phyloP scores from a whole-genome alignment of 2,888 invertebrate genomes.

The Polyploca ridens region DNA sequence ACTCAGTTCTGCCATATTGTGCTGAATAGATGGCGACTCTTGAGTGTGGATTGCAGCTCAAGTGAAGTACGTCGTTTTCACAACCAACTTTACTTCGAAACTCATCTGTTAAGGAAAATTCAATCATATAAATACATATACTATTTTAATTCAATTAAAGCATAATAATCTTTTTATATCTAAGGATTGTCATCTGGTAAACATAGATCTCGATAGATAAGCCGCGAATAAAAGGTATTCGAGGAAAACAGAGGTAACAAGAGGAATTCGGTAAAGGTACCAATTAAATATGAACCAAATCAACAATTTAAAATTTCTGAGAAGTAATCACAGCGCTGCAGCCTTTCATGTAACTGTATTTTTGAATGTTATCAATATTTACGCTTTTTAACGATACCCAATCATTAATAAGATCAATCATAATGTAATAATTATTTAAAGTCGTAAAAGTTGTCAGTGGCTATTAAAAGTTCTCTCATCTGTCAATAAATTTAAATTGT shows the following conservation, averaged over 20 bases:
- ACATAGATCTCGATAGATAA: too few relatives aligned
- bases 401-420: slow-evolving; percentile 10
- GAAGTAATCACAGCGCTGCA: not conserved
- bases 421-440: slow-evolving; percentile 4
- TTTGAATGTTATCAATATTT: not conserved
- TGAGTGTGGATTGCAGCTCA: slow-evolving; percentile 94
- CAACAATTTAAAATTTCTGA: not conserved
- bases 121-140: not conserved
- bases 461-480: slow-evolving; percentile 4
- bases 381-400: not conserved
- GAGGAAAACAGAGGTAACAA: too few relatives aligned
- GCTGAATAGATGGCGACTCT: slow-evolving; percentile 97
- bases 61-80: slow-evolving; percentile 94
- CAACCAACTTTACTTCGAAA: slow-evolving; percentile 97
- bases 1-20: slow-evolving; percentile 94
- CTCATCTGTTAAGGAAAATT: slow-evolving; percentile 87
- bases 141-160: not conserved
- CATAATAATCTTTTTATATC: too few relatives aligned
- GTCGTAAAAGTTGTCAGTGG: slow-evolving; percentile 7
- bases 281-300: too few relatives aligned
- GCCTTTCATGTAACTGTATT: not conserved
- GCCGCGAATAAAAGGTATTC: too few relatives aligned
- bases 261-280: too few relatives aligned
- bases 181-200: too few relatives aligned
- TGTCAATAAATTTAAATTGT: slow-evolving; percentile 8